Evolutionary conservation across 2,113 vertebrate genomes (phyloP), one percentile per base, ranked within the genome.

Genomic region (Heliornis fulica): DNA sequence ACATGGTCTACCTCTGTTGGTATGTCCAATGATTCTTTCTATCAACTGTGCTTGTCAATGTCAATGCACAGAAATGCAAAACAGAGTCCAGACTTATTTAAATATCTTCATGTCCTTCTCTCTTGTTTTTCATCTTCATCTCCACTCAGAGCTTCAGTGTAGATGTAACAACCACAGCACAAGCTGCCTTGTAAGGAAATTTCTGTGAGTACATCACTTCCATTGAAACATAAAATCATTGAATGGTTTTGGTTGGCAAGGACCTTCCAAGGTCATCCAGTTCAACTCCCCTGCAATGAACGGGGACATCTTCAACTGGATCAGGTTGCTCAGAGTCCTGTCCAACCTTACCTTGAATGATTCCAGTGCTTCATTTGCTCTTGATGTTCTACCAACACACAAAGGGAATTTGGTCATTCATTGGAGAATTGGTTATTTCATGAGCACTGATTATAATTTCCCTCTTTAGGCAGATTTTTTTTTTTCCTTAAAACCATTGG

Each of bases 251-350:
- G 41, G 5, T 34, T 3, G 15, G 56, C 40, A 50, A 3, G 1
- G 23, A 56, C 8, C 5, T 32, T 32, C 1, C n/a, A 6, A 34
- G 38, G 3, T 1, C 56, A 63, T 8, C 36, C 13, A 5, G 8
- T 5, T 6, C 59, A 41, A 18, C 6, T 5, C 25, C 11, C 13
- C 11, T 34, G 21, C 22, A 2, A 1, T 0, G 6, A 64, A 16
- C 11, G 32, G 31, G 48, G n/a, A 38, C 38, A 32, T 9, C 29
- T 53, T 23, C 60, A n/a, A 5, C 53, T 3, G 7, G 7, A 40
- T 13, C 69, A 31, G 59, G 18, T 9, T 31, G 14, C 26, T 79
- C 60, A 65, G 14, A 83, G 31, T 19, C 23, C 61, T 1, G 0
- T 11, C 23, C 71, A 34, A 4, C 7, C 13, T 25, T 13, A 25